phyloP scores from a whole-genome alignment of 2,888 invertebrate species.

The Harmothoe impar region DNA sequence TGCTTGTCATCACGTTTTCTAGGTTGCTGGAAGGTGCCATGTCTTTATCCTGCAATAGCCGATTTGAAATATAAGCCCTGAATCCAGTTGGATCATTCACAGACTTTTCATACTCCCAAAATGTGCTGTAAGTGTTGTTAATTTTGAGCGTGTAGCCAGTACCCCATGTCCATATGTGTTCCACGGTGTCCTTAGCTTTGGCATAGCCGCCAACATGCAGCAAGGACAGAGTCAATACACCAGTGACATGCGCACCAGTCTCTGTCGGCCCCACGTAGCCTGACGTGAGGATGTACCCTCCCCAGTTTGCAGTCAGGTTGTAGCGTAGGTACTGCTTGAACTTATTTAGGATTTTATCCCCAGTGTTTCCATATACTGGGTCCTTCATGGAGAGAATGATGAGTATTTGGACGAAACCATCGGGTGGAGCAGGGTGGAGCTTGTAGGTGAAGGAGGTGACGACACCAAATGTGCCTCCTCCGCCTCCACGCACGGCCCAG shows the following conservation, averaged over 20 bases:
- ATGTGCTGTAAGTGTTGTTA: slow-evolving; percentile 44
- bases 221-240: background rate
- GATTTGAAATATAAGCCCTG: slow-evolving; percentile 64
- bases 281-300: slow-evolving; percentile 65
- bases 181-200: background rate
- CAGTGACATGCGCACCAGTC: background rate
- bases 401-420: slow-evolving; percentile 50
- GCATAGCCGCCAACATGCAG: slow-evolving; percentile 37
- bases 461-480: slow-evolving; percentile 69
- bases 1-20: background rate
- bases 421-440: slow-evolving; percentile 67
- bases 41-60: slow-evolving; percentile 67
- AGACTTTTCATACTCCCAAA: slow-evolving; percentile 69
- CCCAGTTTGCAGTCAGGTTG: slow-evolving; percentile 66
- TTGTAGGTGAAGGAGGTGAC: slow-evolving; percentile 68
- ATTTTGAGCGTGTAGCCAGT: background rate
- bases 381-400: slow-evolving; percentile 48
- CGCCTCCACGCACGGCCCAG: slow-evolving; percentile 72
- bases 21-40: background rate
- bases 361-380: slow-evolving; percentile 47
- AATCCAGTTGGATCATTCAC: slow-evolving; percentile 67
- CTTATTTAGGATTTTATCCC: slow-evolving; percentile 62
- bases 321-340: slow-evolving; percentile 61
- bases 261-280: background rate
- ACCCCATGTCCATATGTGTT: background rate